Base-by-base conservation (phyloP, 2,113 vertebrate genomes). In the Lynx canadensis region DNA sequence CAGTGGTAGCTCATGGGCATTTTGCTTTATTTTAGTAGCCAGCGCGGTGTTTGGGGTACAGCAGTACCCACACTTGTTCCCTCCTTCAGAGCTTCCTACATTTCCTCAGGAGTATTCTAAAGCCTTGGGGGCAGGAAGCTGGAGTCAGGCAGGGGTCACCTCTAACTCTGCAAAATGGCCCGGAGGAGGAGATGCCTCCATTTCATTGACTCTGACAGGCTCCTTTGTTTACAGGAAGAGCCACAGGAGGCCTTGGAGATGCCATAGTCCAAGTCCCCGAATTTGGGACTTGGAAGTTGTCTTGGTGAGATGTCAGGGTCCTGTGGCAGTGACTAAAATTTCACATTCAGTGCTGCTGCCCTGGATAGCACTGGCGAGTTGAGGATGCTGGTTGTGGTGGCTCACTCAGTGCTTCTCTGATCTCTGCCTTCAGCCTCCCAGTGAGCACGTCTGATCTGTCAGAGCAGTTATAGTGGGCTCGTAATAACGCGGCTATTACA, bases 1-100 rank as follows among this genome's bases (percentile, higher is more conserved):
- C 15, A 13, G 4, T 7, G 68, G 21, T 21, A 25, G 27, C 38
- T 71, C 86, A 12, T 18, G n/a, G 78, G 33, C 15, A 16, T n/a
- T 97, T 93, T 36, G 88, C 88, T 82, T 80, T 91, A 36, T 80
- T 85, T 83, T 52, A 83, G 65, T 87, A 45, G 25, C 13, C 3
- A 79, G 45, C 10, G 10, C 15, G 18, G 68, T 19, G 8, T 66
- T 84, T 57, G 92, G 41, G 12, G n/a, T 25, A 7, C 48, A 50
- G 38, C 12, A 6, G 14, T 18, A 1, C 38, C 86, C 74, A 48
- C 16, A 33, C 25, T 63, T n/a, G 41, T 94, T 41, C 81, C 45
- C 81, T 84, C 38, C 55, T 88, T 76, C 16, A 41, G 69, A 21
- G 18, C 79, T 79, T 45, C 71, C 78, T 45, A 4, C 29, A 8